Evolutionary conservation across 1,140 invertebrate species (phyloP), one percentile per base, ranked within the genome.

Genomic region (Zeugodacus cucurbitae): DNA sequence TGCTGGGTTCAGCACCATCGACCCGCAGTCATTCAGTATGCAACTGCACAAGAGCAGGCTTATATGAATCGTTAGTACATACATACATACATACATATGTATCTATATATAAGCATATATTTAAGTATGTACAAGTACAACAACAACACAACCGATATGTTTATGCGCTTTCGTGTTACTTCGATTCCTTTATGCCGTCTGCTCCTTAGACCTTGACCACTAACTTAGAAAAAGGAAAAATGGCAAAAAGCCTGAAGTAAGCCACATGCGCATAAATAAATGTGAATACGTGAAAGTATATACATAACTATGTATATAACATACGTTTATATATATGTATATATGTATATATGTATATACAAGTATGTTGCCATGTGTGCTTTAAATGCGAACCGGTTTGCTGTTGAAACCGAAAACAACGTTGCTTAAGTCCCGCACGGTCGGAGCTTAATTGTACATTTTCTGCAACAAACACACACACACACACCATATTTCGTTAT

Each of bases 201-300:
- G 91, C 91, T 91, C 91, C 91, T 92, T 92, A 92, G 91, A 92
- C 91, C 91, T 92, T 92, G 91, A 92, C 91, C 91, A 92, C 91
- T 92, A 92, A 92, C 91, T 91, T 91, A 92, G 91, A 92, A 91
- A 62, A 90, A 70, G 87, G 34, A 87, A 87, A 59, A 87, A 59
- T 22, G 6, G 20, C 54, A 59, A 59, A 58, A 57, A 87, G 2
- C 86, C 59, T 29, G 44, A 62, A 59, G n/a, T 87, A n/a, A n/a
- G 57, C 57, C 48, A 87, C 26, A 86, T 86, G 26, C 29, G 26
- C 32, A 54, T 20, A 17, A 54, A 54, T 54, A 54, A 54, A 20
- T 54, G 48, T 3, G 17, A 54, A 54, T 54, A 17, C 48, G 48
- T 86, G 44, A n/a, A 86, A 34, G 34, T 57, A 86, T 14, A 74